Conservation (phyloP, 1,140 invertebrate genomes). For the Sinella curviseta region DNA sequence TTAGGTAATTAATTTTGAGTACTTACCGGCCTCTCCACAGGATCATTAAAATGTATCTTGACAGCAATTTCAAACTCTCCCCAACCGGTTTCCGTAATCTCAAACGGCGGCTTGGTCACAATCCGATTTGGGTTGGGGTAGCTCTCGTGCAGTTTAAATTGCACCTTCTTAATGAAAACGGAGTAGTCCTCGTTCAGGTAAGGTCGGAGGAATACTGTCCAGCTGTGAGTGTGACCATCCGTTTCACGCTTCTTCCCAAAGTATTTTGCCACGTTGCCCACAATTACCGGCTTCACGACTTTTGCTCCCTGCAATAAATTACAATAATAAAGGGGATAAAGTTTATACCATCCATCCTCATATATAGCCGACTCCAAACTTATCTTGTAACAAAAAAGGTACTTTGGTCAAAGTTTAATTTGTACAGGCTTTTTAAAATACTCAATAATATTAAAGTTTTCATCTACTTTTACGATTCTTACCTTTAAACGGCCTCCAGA, state of each 20-base stretch:
- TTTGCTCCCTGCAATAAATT: constrained; percentile 70
- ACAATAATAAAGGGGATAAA: constrained; percentile 11
- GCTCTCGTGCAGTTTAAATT: constrained; percentile 97
- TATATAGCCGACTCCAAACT: neutral
- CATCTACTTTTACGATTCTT: constrained; percentile 36
- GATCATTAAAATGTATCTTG: constrained; percentile 97
- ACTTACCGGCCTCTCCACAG: constrained; percentile 89
- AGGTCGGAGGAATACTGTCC: constrained; percentile 97
- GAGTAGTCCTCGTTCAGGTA: constrained; percentile 94
- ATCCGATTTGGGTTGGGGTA: constrained; percentile 93
- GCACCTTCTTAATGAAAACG: constrained; percentile 91
- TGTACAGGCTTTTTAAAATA: neutral
- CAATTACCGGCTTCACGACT: constrained; percentile 94
- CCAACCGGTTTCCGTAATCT: constrained; percentile 96
- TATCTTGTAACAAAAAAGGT: neutral
- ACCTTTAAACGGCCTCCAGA: constrained; percentile 77
- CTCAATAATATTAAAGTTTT: neutral
- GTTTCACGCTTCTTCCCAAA: constrained; percentile 98
- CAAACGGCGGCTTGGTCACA: constrained; percentile 91
- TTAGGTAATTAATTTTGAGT: neutral
- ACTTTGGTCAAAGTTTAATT: constrained; percentile 22
- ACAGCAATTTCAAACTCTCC: constrained; percentile 99
- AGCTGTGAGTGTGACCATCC: constrained; percentile 98
- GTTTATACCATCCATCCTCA: neutral
- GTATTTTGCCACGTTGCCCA: constrained; percentile 92